Percentiles rank a stretch among this genome's conserved stretches.
phyloP scores from a whole-genome alignment of 2,797 vertebrate genomes.

The Sebastes jordani region DNA sequence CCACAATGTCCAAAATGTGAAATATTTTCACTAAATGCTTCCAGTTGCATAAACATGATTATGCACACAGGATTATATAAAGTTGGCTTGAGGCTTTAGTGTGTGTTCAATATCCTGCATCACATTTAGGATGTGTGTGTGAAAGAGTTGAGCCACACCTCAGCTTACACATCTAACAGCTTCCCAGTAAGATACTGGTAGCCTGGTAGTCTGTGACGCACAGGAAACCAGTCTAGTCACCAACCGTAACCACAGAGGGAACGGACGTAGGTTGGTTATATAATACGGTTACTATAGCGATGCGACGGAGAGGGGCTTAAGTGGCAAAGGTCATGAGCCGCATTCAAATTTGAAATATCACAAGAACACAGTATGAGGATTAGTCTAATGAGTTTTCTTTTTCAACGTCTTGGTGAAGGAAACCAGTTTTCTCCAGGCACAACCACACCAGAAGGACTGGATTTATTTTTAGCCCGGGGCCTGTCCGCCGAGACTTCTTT shows the following conservation, averaged over 20 bases:
- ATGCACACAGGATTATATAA: not conserved
- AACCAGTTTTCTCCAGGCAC: conserved; percentile 33
- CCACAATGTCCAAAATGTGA: not conserved
- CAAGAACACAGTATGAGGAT: not conserved
- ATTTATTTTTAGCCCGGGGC: conserved; percentile 58
- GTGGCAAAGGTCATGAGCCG: not conserved
- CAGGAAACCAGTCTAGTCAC: conserved; percentile 26
- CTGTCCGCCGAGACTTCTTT: conserved; percentile 20
- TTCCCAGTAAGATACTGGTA: conserved; percentile 17
- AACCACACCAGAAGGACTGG: conserved; percentile 47
- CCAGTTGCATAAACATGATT: not conserved
- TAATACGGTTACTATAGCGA: not conserved
- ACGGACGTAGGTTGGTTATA: not conserved
- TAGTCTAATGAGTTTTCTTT: not conserved
- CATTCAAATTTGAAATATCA: conserved; percentile 7
- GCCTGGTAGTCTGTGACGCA: conserved; percentile 20
- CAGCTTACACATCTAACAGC: conserved; percentile 1
- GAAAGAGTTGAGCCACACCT: not conserved
- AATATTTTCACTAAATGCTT: not conserved
- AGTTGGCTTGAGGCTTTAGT: not conserved
- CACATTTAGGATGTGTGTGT: not conserved
- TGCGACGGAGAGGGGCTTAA: not conserved
- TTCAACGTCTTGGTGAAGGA: conserved; percentile 13
- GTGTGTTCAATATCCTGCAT: not conserved
- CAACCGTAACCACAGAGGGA: conserved; percentile 3